Evolutionary conservation across 2,113 vertebrate species (phyloP).

Genomic region (Ondatra zibethicus): DNA sequence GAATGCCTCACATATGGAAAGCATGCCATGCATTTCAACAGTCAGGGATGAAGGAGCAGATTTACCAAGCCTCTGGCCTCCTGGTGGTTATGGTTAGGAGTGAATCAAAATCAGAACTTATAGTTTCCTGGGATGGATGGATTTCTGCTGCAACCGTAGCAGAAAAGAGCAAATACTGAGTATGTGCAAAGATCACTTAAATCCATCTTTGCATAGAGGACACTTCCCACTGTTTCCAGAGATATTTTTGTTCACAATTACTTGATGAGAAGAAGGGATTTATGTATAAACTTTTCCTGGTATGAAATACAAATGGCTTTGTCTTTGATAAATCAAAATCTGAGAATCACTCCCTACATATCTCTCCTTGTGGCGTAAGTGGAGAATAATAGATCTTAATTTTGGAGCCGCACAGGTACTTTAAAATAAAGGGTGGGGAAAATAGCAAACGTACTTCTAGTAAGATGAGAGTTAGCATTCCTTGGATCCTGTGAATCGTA

Average conservation of each 20-base stretch:
- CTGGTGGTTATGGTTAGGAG: background rate
- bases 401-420: slow-evolving; percentile 34
- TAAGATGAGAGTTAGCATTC: background rate
- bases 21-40: rapidly evolving
- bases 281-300: slow-evolving; percentile 23
- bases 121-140: background rate
- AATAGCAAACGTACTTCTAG: background rate
- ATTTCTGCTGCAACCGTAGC: background rate
- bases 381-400: slow-evolving; percentile 55
- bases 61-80: background rate
- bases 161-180: background rate
- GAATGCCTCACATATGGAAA: background rate
- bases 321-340: slow-evolving; percentile 65
- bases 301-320: slow-evolving; percentile 49
- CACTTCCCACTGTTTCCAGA: slow-evolving; percentile 20
- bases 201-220: background rate
- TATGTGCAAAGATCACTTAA: background rate
- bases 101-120: background rate
- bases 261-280: slow-evolving; percentile 1
- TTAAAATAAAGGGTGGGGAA: background rate
- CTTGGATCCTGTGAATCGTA: background rate
- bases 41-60: too few species aligned
- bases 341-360: slow-evolving; percentile 27
- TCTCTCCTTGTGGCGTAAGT: background rate
- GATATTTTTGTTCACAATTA: slow-evolving; percentile 48